A percentile compares a stretch with the other conserved stretches of the same genome.
These are phyloP conservation scores for Sisor rabdophorus DNA, from an alignment of 2,113 vertebrate species.

Conservation along the genomic window DNA sequence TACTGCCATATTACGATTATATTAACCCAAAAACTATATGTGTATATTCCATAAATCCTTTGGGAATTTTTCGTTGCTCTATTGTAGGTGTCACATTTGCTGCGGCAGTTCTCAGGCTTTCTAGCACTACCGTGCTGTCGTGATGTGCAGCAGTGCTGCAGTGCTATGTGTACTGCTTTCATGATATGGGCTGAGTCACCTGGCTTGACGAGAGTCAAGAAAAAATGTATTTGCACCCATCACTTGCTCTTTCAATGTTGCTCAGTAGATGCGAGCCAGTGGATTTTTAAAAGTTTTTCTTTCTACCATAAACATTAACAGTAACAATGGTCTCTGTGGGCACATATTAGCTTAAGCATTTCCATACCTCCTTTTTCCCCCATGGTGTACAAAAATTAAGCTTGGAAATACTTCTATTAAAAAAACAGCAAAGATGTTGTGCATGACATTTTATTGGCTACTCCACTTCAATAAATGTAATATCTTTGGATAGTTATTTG, in stretches of 20 bases:
- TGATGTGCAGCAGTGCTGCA: slow-evolving; percentile 65
- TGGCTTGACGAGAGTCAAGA: slow-evolving; percentile 48
- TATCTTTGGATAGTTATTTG: slow-evolving; percentile 20
- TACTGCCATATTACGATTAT: not conserved
- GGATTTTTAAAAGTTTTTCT: slow-evolving; percentile 19
- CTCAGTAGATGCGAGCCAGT: slow-evolving; percentile 6
- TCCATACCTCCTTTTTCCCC: slow-evolving; percentile 7
- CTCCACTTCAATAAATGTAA: slow-evolving; percentile 20
- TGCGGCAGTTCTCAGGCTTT: slow-evolving; percentile 33
- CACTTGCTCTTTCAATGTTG: slow-evolving; percentile 36
- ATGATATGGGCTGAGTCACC: slow-evolving; percentile 66
- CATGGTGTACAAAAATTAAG: slow-evolving; percentile 8
- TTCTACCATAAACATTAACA: slow-evolving; percentile 23
- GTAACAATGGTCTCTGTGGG: slow-evolving; percentile 24
- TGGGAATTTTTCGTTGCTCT: not conserved
- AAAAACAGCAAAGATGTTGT: not conserved
- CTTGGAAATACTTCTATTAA: not conserved
- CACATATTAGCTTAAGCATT: slow-evolving; percentile 34
- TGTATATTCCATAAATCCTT: not conserved
- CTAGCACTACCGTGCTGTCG: slow-evolving; percentile 50
- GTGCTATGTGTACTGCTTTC: slow-evolving; percentile 63
- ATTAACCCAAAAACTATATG: not conserved
- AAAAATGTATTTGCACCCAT: slow-evolving; percentile 49
- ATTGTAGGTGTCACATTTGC: slow-evolving; percentile 9
- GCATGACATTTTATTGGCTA: not conserved